These are phyloP conservation scores for Spea hammondii DNA, from an alignment of 2,797 vertebrate species.

Conservation along the genomic window DNA sequence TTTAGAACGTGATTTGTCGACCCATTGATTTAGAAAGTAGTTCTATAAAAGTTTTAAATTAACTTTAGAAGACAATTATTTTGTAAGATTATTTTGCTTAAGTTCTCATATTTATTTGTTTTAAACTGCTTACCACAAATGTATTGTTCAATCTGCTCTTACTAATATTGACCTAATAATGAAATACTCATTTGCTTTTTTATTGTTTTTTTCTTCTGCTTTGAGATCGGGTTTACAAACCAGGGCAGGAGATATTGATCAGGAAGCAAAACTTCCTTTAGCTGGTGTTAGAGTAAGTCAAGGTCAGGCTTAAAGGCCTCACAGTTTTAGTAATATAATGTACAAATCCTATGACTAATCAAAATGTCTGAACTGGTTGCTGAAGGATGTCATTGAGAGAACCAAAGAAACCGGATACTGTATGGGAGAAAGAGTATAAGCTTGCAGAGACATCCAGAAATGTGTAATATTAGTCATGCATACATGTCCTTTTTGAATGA, in stretches of 20 bases:
- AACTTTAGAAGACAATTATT: too few species aligned
- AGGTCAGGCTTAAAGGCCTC: constrained; percentile 20
- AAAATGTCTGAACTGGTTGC: constrained; percentile 3
- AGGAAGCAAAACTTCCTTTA: constrained; percentile 23
- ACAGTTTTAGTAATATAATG: constrained; percentile 18
- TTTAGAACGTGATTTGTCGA: too few species aligned
- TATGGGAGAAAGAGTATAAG: constrained; percentile 11
- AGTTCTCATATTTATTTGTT: too few species aligned
- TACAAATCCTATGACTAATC: constrained; percentile 16
- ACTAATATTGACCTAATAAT: too few species aligned
- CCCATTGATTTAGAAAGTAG: too few species aligned
- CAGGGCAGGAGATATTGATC: constrained; percentile 32
- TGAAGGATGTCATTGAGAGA: constrained; percentile 22
- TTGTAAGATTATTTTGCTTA: too few species aligned
- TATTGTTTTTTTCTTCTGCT: constrained; percentile 17
- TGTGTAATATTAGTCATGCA: constrained; percentile 6
- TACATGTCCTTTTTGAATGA: background rate
- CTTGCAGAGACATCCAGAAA: constrained; percentile 6
- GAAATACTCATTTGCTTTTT: background rate
- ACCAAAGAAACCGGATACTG: background rate
- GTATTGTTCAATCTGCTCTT: too few species aligned
- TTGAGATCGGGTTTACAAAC: constrained; percentile 27
- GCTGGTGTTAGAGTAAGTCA: constrained; percentile 10
- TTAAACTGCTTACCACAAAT: too few species aligned
- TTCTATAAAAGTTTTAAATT: too few species aligned